Conservation (phyloP, 1,140 invertebrate genomes). For the Lanistes nyassanus region DNA sequence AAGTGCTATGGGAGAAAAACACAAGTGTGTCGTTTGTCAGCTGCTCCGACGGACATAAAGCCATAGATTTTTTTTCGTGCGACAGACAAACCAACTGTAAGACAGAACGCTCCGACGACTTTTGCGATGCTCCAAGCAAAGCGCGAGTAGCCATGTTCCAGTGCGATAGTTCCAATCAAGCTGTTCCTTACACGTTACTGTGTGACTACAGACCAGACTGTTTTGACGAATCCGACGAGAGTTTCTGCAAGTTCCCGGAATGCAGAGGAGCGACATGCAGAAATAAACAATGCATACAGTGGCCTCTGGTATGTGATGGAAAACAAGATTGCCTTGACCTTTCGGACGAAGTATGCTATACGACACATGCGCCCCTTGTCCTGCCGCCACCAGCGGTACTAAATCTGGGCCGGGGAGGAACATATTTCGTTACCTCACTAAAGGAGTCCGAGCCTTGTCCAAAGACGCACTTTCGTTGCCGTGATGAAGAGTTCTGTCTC, state of each 20-base stretch:
- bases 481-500: not conserved
- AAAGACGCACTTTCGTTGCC: slow-evolving; percentile 17
- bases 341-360: not conserved
- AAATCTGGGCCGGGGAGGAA: slow-evolving; percentile 6
- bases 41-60: too few relatives aligned
- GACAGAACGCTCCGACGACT: too few relatives aligned
- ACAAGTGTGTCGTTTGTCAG: too few relatives aligned
- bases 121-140: too few relatives aligned
- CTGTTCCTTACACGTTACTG: not conserved
- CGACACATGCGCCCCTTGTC: not conserved
- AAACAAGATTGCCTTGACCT: not conserved
- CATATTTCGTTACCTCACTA: not conserved
- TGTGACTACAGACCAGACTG: slow-evolving; percentile 4
- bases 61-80: too few relatives aligned
- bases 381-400: not conserved
- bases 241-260: not conserved
- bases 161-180: not conserved
- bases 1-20: too few relatives aligned
- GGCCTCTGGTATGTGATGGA: not conserved
- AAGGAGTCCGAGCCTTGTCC: not conserved
- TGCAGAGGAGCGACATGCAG: not conserved
- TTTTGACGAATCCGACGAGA: not conserved
- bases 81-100: too few relatives aligned
- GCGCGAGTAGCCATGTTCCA: too few relatives aligned
- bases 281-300: not conserved